Evolutionary conservation across 2,888 invertebrate species (phyloP), one percentile per base, ranked within the genome.

Genomic region (Ypsolopha scabrella): DNA sequence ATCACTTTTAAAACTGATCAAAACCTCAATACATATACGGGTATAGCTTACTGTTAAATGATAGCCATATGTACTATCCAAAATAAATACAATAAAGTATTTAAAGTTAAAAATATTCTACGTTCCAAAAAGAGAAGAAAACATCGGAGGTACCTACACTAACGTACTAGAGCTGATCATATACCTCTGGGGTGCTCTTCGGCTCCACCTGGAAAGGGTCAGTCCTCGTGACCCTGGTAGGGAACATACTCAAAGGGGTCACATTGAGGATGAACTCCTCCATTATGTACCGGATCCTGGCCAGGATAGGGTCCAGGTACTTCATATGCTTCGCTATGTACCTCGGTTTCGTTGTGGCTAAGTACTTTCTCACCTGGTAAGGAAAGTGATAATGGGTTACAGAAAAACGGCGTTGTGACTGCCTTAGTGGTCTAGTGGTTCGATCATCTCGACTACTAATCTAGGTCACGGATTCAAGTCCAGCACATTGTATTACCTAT

Each of bases 211-310:
- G 24, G 24, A 24, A 2, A 3, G 24, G 24, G 24, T 24, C 6
- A 10, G 45, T 24, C 24, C 33, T 10, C 33, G 33, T 24, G n/a
- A 34, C 9, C 45, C 24, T 45, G 9, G 45, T 34, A 3, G 45
- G 9, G 33, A n/a, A 34, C 56, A 75, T 65, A 50, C 70, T 71
- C 34, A 77, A 58, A 0, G 80, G 80, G 0, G 80, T 78, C 38
- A 82, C 66, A 48, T 67, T 75, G 48, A 75, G 79, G 58, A 88
- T 87, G 66, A 82, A 85, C 59, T 80, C 81, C 55, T 87, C 87
- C 79, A 83, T 80, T 53, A 75, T 73, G 61, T 73, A 83, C 13
- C 85, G 67, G 6, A 72, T 74, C 1, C 77, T 66, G 0, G 76
- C 70, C 0, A 80, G 53, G 39, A 80, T 61, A 0, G 72, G 68